Conservation (phyloP, 2,113 vertebrate genomes). For the Holacanthus passer region DNA sequence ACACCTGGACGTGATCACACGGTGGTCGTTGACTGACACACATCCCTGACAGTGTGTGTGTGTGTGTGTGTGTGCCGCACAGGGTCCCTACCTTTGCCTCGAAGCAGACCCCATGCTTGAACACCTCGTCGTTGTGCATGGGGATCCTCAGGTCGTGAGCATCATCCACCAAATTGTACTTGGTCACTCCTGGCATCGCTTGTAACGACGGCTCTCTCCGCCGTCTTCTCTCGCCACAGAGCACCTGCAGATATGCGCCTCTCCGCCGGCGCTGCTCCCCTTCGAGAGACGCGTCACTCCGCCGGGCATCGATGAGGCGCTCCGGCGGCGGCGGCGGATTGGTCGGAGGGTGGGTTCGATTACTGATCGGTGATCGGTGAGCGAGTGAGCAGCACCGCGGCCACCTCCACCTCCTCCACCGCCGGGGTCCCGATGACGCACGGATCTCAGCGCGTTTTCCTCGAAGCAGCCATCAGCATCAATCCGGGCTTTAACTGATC, state of each 20-base stretch:
- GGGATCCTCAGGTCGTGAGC: conserved; percentile 92
- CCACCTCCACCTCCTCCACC: conserved; percentile 35
- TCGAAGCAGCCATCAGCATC: not conserved
- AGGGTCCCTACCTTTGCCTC: conserved; percentile 91
- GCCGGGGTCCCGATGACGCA: conserved; percentile 71
- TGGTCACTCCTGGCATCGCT: conserved; percentile 93
- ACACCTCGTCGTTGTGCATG: conserved; percentile 95
- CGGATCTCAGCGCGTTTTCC: conserved; percentile 43
- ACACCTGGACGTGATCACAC: no score
- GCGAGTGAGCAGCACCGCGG: conserved; percentile 28
- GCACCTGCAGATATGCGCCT: conserved; percentile 70
- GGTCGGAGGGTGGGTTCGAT: conserved; percentile 35
- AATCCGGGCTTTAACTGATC: not conserved
- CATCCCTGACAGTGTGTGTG: conserved; percentile 44
- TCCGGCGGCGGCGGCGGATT: conserved; percentile 20
- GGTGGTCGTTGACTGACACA: no score
- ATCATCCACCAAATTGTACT: conserved; percentile 96
- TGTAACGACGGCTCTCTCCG: conserved; percentile 17
- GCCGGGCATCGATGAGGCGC: conserved; percentile 67
- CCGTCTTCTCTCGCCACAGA: conserved; percentile 54
- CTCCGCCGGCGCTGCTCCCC: conserved; percentile 45
- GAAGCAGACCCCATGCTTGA: conserved; percentile 94
- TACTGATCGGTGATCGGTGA: conserved; percentile 36
- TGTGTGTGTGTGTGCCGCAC: conserved; percentile 62
- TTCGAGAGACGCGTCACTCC: conserved; percentile 54